A percentile compares a stretch with the other conserved stretches of the same genome.
These are phyloP conservation scores for Sinella curviseta DNA, from an alignment of 1,140 invertebrate genomes.

Conservation along the genomic window DNA sequence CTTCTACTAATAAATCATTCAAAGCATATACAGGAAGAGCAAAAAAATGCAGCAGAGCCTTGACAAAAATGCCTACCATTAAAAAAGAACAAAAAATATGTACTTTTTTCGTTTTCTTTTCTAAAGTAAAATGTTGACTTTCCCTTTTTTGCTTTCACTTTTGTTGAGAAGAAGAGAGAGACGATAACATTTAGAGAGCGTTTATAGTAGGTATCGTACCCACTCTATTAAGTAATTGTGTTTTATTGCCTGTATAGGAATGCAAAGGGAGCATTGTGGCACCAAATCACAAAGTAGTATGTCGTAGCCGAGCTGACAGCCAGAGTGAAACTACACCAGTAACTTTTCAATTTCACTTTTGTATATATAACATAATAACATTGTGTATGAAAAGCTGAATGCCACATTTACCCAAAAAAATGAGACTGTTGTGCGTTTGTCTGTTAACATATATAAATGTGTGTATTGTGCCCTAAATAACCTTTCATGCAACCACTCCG, in stretches of 20 bases:
- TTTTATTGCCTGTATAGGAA: slow-evolving; percentile 19
- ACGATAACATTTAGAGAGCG: background rate
- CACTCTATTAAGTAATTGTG: background rate
- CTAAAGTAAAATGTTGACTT: background rate
- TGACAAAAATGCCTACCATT: background rate
- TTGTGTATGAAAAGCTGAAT: background rate
- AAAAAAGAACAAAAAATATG: no score
- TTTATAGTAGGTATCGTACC: background rate
- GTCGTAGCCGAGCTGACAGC: slow-evolving; percentile 10
- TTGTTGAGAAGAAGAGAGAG: background rate
- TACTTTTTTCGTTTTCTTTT: background rate
- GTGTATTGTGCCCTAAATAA: no score
- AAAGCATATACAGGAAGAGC: background rate
- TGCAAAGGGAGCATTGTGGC: slow-evolving; percentile 1
- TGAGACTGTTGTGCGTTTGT: no score
- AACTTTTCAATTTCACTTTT: slow-evolving; percentile 20
- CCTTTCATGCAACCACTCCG: no score
- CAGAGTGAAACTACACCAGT: slow-evolving; percentile 17
- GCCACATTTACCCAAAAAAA: background rate
- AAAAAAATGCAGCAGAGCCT: background rate
- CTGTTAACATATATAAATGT: no score
- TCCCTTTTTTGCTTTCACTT: background rate
- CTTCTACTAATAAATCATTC: background rate
- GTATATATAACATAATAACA: background rate
- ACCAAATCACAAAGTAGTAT: slow-evolving; percentile 11